Evolutionary conservation across 2,888 invertebrate species (phyloP).

Genomic region (Axea sp.): DNA sequence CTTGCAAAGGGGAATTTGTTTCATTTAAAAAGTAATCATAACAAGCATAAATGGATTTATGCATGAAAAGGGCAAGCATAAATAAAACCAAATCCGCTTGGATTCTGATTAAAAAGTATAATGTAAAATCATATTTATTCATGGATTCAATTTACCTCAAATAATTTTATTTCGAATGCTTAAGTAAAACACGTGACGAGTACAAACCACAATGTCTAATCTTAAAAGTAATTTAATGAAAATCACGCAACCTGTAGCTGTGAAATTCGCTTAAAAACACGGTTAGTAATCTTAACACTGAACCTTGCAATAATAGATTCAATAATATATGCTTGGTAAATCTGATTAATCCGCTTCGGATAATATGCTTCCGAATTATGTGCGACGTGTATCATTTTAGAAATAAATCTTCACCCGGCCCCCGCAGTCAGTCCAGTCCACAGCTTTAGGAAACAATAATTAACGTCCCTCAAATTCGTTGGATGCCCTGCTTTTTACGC

Average conservation of each 20-base stretch:
- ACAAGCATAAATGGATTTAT: constrained; percentile 26
- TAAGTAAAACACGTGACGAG: constrained; percentile 28
- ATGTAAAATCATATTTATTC: constrained; percentile 7
- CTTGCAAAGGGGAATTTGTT: background rate
- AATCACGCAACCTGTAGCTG: constrained; percentile 28
- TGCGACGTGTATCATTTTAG: constrained; percentile 19
- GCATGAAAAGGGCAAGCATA: background rate
- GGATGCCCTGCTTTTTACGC: constrained; percentile 21
- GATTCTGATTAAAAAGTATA: constrained; percentile 21
- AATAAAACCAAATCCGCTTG: constrained; percentile 3
- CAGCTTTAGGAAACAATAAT: constrained; percentile 38
- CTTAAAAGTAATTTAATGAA: constrained; percentile 37
- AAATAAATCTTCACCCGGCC: constrained; percentile 28
- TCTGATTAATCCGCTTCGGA: constrained; percentile 34
- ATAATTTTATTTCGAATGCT: constrained; percentile 24
- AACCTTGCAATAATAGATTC: constrained; percentile 20
- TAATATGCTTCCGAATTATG: constrained; percentile 25
- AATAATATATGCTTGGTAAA: constrained; percentile 11
- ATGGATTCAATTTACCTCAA: constrained; percentile 6
- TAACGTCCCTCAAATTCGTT: constrained; percentile 18
- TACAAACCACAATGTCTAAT: constrained; percentile 7
- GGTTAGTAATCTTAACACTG: constrained; percentile 7
- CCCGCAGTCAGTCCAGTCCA: constrained; percentile 6
- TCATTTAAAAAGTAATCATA: constrained; percentile 37
- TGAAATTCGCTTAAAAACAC: constrained; percentile 14